Conservation (phyloP, 2,797 vertebrate genomes). For the Catharus ustulatus region DNA sequence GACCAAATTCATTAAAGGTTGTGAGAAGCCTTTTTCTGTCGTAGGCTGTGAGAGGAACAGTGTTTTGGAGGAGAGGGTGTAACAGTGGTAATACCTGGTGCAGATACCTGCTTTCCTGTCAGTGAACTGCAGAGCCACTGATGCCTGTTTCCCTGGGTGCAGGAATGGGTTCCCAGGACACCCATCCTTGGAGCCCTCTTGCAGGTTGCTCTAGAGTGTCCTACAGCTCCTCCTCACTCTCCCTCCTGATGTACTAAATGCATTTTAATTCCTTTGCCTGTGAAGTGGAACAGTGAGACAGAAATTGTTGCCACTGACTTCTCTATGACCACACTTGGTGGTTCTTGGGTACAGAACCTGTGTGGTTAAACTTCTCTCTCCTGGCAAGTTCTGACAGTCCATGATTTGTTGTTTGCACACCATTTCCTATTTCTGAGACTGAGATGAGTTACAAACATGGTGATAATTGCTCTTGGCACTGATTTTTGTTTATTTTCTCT, state of each 20-base stretch:
- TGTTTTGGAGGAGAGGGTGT: not conserved
- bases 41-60: fast-evolving
- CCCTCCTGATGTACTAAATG: not conserved
- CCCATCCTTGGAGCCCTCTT: not conserved
- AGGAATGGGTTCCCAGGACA: fast-evolving
- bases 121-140: not conserved
- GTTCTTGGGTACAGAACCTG: fast-evolving
- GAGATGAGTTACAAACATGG: not conserved
- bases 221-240: not conserved
- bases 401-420: not conserved
- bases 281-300: not conserved
- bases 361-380: not conserved
- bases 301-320: not conserved
- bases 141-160: not conserved
- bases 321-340: not conserved
- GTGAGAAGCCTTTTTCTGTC: not conserved
- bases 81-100: not conserved
- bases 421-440: not conserved
- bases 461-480: not conserved
- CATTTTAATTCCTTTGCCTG: not conserved
- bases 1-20: not conserved
- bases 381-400: not conserved
- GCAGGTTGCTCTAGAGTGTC: not conserved
- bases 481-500: not conserved
- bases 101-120: not conserved